A percentile compares a stretch with the other conserved stretches of the same genome.
These are phyloP conservation scores for western clawed frog (Xenopus tropicalis) DNA, from an alignment of 2,113 vertebrate genomes.

Conservation along the genomic window UCB_Xtro_10.0 CM004444.2:51540001-51540500, in stretches of 20 bases:
- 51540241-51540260: slow-evolving; percentile 41
- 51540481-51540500: too few species aligned
- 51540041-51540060: too few species aligned
- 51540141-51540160: slow-evolving; percentile 33
- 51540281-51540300: slow-evolving; percentile 34
- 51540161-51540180: slow-evolving; percentile 33
- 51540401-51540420: slow-evolving; percentile 10
- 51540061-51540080: too few species aligned
- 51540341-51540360: slow-evolving; percentile 17
- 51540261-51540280: slow-evolving; percentile 39
- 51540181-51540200: slow-evolving; percentile 22
- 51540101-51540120: slow-evolving; percentile 8
- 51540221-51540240: slow-evolving; percentile 31
- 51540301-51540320: slow-evolving; percentile 31
- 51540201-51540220: slow-evolving; percentile 28
- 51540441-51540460: slow-evolving; percentile 1
- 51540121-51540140: slow-evolving; percentile 30
- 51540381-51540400: neutral
- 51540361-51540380: slow-evolving; percentile 19
- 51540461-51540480: too few species aligned
- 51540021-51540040: too few species aligned
- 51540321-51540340: slow-evolving; percentile 11
- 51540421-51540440: neutral
- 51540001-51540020: too few species aligned
- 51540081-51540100: too few species aligned